Conservation (phyloP, 2,113 vertebrate species). For the Sander vitreus region DNA sequence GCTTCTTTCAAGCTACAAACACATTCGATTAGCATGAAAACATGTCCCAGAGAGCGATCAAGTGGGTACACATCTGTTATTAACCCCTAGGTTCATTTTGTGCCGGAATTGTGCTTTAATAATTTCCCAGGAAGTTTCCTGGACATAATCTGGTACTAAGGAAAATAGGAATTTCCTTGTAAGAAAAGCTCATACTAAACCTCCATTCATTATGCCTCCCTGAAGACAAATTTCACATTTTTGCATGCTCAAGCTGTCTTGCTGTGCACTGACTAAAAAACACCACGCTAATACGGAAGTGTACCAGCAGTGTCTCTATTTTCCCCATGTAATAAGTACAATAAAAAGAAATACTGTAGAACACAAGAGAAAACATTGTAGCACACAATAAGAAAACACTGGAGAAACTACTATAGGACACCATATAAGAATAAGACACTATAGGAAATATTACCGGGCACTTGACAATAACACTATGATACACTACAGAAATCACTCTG, state of each 20-base stretch:
- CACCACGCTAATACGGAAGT: background rate
- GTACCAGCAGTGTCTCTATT: background rate
- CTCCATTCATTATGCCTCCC: background rate
- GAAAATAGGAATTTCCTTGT: background rate
- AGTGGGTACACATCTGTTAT: too few relatives aligned
- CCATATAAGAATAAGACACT: background rate
- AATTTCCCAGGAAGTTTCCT: background rate
- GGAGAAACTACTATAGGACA: too few relatives aligned
- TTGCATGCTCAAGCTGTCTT: background rate
- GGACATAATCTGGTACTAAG: background rate
- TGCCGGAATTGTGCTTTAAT: too few relatives aligned
- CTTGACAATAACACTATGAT: too few relatives aligned
- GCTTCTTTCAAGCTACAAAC: too few relatives aligned
- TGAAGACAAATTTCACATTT: constrained; percentile 7
- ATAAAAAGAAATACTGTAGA: too few relatives aligned
- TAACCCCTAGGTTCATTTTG: too few relatives aligned
- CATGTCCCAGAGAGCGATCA: too few relatives aligned
- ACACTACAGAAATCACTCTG: background rate
- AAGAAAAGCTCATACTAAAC: background rate
- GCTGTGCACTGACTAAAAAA: background rate
- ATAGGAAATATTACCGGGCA: too few relatives aligned
- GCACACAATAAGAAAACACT: too few relatives aligned
- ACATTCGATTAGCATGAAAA: too few relatives aligned
- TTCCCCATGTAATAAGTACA: background rate
- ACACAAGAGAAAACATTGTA: too few relatives aligned